A percentile compares a stretch with the other conserved stretches of the same genome.
Conservation (phyloP, 2,888 invertebrate species). For the Galerucella calmariensis region DNA sequence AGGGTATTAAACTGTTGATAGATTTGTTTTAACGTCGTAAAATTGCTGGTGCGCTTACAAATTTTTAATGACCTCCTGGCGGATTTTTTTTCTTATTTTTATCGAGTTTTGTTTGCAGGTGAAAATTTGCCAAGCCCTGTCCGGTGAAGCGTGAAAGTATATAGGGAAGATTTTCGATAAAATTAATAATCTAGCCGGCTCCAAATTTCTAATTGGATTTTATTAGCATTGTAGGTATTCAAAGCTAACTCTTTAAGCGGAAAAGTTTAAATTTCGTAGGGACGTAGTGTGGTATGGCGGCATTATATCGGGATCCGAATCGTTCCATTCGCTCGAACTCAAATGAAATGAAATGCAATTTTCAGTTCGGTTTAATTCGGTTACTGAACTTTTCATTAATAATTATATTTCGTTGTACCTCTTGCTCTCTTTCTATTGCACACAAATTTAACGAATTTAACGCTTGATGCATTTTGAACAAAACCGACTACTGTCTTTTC, state of each 20-base stretch:
- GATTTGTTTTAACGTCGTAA: slow-evolving; percentile 6
- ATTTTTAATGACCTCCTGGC: slow-evolving; percentile 1
- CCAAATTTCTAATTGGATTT: not conserved
- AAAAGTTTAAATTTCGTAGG: slow-evolving; percentile 5
- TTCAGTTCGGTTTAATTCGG: slow-evolving; percentile 31
- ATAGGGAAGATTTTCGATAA: too few relatives aligned
- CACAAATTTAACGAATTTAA: slow-evolving; percentile 13
- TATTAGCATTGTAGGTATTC: not conserved
- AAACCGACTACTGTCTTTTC: not conserved
- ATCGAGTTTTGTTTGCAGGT: not conserved
- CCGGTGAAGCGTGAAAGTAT: too few relatives aligned
- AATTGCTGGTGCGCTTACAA: not conserved
- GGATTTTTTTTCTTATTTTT: slow-evolving; percentile 2
- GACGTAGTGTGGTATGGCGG: not conserved
- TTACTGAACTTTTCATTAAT: slow-evolving; percentile 35
- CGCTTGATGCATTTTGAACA: slow-evolving; percentile 5
- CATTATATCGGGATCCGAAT: not conserved
- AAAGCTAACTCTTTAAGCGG: not conserved
- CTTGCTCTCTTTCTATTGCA: not conserved
- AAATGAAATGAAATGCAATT: slow-evolving; percentile 35
- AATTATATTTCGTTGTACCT: slow-evolving; percentile 27
- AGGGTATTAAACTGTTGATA: slow-evolving; percentile 5
- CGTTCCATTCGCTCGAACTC: slow-evolving; percentile 12
- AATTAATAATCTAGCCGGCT: too few relatives aligned
- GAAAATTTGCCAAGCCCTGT: too few relatives aligned